Percentiles rank a stretch among this genome's conserved stretches.
Evolutionary conservation across 1,140 invertebrate genomes (phyloP).

Genomic region (Sarcophaga bullata): DNA sequence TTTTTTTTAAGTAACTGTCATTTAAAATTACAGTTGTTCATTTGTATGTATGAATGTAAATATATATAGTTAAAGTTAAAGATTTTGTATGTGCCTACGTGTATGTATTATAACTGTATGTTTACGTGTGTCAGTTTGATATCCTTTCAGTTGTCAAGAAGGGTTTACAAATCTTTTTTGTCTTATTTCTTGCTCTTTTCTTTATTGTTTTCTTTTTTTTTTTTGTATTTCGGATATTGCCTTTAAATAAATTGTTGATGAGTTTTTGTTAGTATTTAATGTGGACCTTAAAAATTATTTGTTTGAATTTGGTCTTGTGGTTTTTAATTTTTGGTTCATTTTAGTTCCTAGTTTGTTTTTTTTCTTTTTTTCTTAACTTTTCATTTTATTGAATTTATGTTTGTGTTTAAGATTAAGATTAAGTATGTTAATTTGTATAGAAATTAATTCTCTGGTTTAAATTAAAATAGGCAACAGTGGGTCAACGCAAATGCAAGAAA

Average conservation of each 20-base stretch:
- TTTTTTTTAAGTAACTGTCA: no score
- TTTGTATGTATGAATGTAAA: no score
- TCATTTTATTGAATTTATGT: neutral
- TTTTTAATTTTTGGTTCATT: no score
- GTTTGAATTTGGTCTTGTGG: no score
- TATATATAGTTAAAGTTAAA: neutral
- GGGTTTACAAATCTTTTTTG: neutral
- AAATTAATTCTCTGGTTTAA: no score
- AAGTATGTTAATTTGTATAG: neutral
- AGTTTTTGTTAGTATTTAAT: no score
- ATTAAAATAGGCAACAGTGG: no score
- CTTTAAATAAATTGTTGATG: no score
- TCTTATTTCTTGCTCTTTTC: neutral
- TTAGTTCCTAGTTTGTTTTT: neutral
- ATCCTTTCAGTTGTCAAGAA: conserved; percentile 5
- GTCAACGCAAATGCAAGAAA: no score
- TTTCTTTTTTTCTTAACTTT: neutral
- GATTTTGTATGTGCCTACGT: neutral
- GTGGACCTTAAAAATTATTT: no score
- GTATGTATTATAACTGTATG: neutral
- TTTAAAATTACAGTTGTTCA: no score
- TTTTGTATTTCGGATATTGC: neutral
- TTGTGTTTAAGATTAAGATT: neutral
- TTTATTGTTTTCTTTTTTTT: neutral
- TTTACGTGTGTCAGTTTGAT: neutral